Evolutionary conservation across 2,888 invertebrate genomes (phyloP), one percentile per base, ranked within the genome.

Genomic region (Phlogophora meticulosa): DNA sequence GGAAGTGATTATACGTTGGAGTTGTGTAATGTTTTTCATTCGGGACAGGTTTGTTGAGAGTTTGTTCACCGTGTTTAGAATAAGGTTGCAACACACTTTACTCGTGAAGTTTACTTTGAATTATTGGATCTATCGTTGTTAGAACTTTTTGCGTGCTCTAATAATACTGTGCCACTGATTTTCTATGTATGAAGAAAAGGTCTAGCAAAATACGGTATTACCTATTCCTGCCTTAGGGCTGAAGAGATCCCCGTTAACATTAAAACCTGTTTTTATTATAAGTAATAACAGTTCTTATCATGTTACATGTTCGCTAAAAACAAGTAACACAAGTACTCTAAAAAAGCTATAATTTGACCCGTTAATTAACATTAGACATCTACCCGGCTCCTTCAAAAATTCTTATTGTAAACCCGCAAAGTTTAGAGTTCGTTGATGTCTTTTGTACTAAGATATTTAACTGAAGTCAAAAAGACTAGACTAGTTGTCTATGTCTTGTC

Each of bases 1-100:
- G 97, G 97, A 59, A 97, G 97, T 88, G 98, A 98, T 87, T 98
- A 98, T 92, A 97, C 98, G 56, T 95, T 99, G 88, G 98, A 99
- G 90, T 96, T 98, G 81, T 97, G 97, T 85, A 98, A 98, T 92
- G 98, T 99, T 65, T 98, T 97, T 87, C 98, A 98, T 91, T 98
- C 98, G 38, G 98, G 98, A 69, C 98, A 98, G 96, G 98, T 98
- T 91, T 95, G 96, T 91, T 32, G 7, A 15, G 5, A 36, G 13
- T 59, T 70, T 65, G n/a, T 49, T 51, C 9, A 34, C 24, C 56
- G 17, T 51, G 17, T 52, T 9, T 56, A 9, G 20, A 46, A 42
- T 58, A 48, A 34, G 24, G 53, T 70, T 64, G 61, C 57, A 59
- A 68, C 65, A 66, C 11, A 58, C 22, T 55, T 55, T 56, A 43